phyloP scores from a whole-genome alignment of 2,888 invertebrate genomes.

The Theretra japonica region DNA sequence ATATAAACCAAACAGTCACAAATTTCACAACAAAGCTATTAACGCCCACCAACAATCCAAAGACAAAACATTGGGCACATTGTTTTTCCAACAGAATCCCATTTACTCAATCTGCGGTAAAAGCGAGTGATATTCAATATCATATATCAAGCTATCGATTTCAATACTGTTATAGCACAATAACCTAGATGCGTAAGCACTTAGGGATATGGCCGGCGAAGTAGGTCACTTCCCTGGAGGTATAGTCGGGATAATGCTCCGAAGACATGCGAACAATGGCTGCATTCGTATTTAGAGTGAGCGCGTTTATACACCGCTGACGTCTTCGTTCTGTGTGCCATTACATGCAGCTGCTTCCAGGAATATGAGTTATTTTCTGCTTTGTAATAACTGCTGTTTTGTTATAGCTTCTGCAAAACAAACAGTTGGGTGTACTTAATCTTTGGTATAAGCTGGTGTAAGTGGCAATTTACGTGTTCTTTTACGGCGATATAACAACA shows the following conservation, averaged over 20 bases:
- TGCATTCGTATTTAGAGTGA: slow-evolving; percentile 57
- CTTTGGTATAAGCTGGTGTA: neutral
- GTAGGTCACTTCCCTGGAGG: slow-evolving; percentile 76
- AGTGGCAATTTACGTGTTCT: no score
- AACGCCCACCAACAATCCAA: neutral
- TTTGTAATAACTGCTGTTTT: neutral
- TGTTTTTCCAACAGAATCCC: slow-evolving; percentile 63
- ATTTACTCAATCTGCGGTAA: slow-evolving; percentile 70
- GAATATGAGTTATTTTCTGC: slow-evolving; percentile 17
- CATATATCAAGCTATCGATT: slow-evolving; percentile 62
- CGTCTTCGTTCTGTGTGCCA: slow-evolving; percentile 7
- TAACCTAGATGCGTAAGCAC: slow-evolving; percentile 78
- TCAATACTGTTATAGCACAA: slow-evolving; percentile 65
- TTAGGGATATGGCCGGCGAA: slow-evolving; percentile 70
- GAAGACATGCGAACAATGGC: slow-evolving; percentile 70
- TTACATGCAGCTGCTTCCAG: slow-evolving; percentile 13
- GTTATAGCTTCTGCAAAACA: no score
- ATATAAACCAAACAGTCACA: neutral
- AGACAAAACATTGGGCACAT: slow-evolving; percentile 48
- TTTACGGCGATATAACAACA: no score
- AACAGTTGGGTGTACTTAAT: neutral
- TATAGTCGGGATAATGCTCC: slow-evolving; percentile 64
- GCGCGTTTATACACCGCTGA: slow-evolving; percentile 39
- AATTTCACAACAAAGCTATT: neutral
- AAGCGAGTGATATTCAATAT: slow-evolving; percentile 63